Evolutionary conservation across 2,888 invertebrate species (phyloP), one percentile per base, ranked within the genome.

Genomic region (Nomada hirtipes): DNA sequence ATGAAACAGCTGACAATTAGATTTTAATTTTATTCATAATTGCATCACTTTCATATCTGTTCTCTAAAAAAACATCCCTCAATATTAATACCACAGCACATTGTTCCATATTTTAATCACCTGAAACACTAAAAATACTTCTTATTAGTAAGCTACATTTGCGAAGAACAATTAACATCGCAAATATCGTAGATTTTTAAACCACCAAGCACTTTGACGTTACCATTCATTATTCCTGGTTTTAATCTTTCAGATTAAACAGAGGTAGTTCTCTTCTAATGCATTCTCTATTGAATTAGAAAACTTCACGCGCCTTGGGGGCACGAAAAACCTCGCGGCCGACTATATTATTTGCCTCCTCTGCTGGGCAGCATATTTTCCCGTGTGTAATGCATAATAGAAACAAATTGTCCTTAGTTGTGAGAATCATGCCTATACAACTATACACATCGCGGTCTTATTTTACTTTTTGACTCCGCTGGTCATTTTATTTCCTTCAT

Each of bases 331-430:
- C 29, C 55, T 55, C 61, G 69, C 74, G 55, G 53, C 65, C n/a
- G 52, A 52, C 13, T 15, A 60, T 36, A 52, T 71, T 20, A 71
- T 77, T 86, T 69, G 73, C 71, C 69, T 75, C 60, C 74, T 47
- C 57, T 53, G n/a, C 26, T 10, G 23, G 50, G 23, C 60, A 73
- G 76, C 68, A 36, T 36, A 57, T 73, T 67, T 63, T 55, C 57
- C 57, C 72, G 72, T 60, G 69, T 47, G 42, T 61, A 65, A 52
- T 67, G 63, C 79, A 79, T 90, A 90, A 89, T 87, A 89, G 86
- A 89, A 90, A 90, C 88, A 90, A 90, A 90, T 90, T 85, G 89
- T 88, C 77, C 79, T 70, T 59, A 71, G 36, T 60, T 73, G 18
- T 4, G 73, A 65, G 74, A 36, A 55, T 44, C 52, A n/a, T n/a